phyloP scores from a whole-genome alignment of 2,888 invertebrate genomes.

The Polyploca ridens region DNA sequence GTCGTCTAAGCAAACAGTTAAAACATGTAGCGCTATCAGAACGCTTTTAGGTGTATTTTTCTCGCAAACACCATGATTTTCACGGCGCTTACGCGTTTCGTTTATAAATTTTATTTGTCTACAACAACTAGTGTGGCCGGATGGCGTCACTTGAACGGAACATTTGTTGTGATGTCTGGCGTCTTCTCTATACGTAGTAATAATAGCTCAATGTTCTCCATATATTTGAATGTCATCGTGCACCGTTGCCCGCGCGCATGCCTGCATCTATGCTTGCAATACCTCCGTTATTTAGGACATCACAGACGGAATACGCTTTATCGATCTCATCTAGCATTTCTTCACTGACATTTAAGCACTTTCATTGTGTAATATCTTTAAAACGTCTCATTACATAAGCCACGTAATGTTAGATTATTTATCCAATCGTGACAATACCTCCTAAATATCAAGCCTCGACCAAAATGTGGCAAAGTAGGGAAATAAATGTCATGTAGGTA shows the following conservation, averaged over 20 bases:
- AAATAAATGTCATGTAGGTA: slow-evolving; percentile 36
- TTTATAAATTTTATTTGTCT: too few relatives aligned
- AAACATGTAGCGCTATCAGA: too few relatives aligned
- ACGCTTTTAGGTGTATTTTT: too few relatives aligned
- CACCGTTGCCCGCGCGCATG: slow-evolving; percentile 5
- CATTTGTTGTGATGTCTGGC: too few relatives aligned
- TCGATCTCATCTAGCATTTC: slow-evolving; percentile 44
- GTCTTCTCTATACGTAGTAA: too few relatives aligned
- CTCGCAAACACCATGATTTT: too few relatives aligned
- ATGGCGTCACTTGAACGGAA: too few relatives aligned
- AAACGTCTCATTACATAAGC: slow-evolving; percentile 36
- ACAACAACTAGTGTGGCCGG: too few relatives aligned
- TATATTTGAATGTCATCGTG: slow-evolving; percentile 4
- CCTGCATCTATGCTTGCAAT: slow-evolving; percentile 20
- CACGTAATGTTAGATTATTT: slow-evolving; percentile 10
- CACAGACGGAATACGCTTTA: slow-evolving; percentile 24
- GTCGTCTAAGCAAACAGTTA: too few relatives aligned
- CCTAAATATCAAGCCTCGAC: slow-evolving; percentile 2
- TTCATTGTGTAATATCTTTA: slow-evolving; percentile 48
- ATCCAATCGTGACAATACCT: background rate
- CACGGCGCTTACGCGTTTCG: too few relatives aligned
- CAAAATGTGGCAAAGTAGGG: background rate
- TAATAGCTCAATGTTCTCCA: too few relatives aligned
- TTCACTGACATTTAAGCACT: slow-evolving; percentile 49
- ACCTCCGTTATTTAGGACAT: slow-evolving; percentile 32